phyloP scores from a whole-genome alignment of 2,888 invertebrate species.

The Pandemis cinnamomeana region DNA sequence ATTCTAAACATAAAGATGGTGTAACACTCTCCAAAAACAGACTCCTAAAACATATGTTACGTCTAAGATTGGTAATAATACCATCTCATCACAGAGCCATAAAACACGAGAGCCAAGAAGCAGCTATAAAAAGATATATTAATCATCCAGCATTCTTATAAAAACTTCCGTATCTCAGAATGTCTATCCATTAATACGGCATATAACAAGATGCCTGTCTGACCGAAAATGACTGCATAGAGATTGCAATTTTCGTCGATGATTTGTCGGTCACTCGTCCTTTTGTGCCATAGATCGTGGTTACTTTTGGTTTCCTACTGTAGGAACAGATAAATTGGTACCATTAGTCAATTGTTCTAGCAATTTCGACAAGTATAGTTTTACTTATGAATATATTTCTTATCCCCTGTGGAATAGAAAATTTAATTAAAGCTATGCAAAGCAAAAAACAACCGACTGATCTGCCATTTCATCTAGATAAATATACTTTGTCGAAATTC shows the following conservation, averaged over 20 bases:
- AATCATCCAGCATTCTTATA: conserved; percentile 15
- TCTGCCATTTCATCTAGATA: no score
- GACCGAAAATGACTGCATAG: conserved; percentile 10
- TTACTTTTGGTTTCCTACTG: no score
- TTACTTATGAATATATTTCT: no score
- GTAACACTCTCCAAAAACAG: not conserved
- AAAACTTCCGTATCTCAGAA: conserved; percentile 32
- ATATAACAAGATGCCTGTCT: conserved; percentile 31
- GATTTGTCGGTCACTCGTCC: not conserved
- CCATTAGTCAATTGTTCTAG: no score
- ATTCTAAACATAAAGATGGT: no score
- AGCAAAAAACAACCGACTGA: no score
- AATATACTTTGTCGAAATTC: no score
- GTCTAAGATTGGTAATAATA: conserved; percentile 4
- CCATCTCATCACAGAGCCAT: conserved; percentile 16
- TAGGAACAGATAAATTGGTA: no score
- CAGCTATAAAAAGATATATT: conserved; percentile 31
- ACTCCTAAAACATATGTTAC: not conserved
- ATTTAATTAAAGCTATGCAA: no score
- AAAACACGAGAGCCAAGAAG: conserved; percentile 16
- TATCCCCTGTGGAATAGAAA: no score
- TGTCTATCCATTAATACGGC: conserved; percentile 28
- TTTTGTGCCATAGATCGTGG: no score
- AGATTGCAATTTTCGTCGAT: not conserved
- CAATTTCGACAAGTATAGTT: no score